A percentile compares a stretch with the other conserved stretches of the same genome.
These are phyloP conservation scores for Gerris lacustris DNA, from an alignment of 2,888 invertebrate species.

Conservation along the genomic window DNA sequence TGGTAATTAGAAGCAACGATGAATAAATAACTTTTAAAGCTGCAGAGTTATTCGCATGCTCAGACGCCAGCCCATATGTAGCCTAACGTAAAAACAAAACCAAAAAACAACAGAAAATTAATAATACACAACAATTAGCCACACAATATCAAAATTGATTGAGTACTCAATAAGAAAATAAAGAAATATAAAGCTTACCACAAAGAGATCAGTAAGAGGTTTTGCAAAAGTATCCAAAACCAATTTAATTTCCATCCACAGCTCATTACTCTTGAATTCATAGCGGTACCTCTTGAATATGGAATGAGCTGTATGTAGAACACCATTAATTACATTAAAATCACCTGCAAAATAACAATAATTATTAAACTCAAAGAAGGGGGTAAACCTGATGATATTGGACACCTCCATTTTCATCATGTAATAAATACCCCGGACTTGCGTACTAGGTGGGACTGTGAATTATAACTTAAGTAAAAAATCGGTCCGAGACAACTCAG, in stretches of 20 bases:
- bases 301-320: slow-evolving; percentile 89
- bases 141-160: too few relatives aligned
- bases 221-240: slow-evolving; percentile 88
- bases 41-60: slow-evolving; percentile 63
- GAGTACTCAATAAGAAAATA: too few relatives aligned
- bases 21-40: slow-evolving; percentile 78
- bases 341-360: slow-evolving; percentile 48
- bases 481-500: too few relatives aligned
- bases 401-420: not conserved
- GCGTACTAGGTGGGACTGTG: too few relatives aligned
- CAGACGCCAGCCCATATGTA: slow-evolving; percentile 67
- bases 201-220: slow-evolving; percentile 82
- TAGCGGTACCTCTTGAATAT: slow-evolving; percentile 90
- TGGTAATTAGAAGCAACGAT: slow-evolving; percentile 75
- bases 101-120: too few relatives aligned
- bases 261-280: slow-evolving; percentile 85
- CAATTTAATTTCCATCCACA: slow-evolving; percentile 96
- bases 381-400: not conserved
- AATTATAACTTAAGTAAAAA: too few relatives aligned
- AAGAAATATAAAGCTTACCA: slow-evolving; percentile 46
- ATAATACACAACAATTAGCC: too few relatives aligned
- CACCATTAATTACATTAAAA: slow-evolving; percentile 87
- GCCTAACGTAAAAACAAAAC: slow-evolving; percentile 50
- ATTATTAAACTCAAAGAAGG: not conserved
- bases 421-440: not conserved